These are phyloP conservation scores for Notiomystis cincta DNA, from an alignment of 2,113 vertebrate genomes.

Conservation along the genomic window DNA sequence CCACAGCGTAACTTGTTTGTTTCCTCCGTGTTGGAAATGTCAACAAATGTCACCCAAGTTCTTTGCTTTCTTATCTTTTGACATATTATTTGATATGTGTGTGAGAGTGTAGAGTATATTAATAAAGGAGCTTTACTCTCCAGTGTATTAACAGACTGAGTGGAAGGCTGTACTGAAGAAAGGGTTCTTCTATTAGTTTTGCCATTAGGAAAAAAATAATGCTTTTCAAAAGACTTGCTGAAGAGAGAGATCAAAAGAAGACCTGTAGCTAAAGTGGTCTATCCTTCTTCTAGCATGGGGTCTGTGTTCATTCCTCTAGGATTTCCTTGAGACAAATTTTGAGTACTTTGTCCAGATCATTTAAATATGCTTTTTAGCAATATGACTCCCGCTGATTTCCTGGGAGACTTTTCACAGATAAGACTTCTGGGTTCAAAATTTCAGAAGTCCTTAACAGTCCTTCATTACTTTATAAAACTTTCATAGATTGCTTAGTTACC, in stretches of 20 bases:
- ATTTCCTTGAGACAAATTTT: neutral
- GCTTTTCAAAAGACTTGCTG: neutral
- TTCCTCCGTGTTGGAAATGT: constrained; percentile 70
- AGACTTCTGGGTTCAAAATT: neutral
- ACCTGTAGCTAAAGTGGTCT: neutral
- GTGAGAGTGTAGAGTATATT: neutral
- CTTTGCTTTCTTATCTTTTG: constrained; percentile 38
- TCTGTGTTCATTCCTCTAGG: neutral
- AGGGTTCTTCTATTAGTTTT: constrained; percentile 9
- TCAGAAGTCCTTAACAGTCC: neutral
- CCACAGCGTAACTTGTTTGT: constrained; percentile 59
- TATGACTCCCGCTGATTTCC: neutral
- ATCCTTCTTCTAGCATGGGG: neutral
- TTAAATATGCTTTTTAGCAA: neutral
- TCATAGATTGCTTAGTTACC: neutral
- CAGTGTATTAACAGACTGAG: neutral
- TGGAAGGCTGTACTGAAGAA: neutral
- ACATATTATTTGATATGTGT: constrained; percentile 40
- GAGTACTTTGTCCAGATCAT: neutral
- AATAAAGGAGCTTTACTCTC: constrained; percentile 31
- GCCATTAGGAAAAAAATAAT: neutral
- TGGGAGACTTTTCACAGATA: neutral
- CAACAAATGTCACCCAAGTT: constrained; percentile 74
- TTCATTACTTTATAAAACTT: neutral
- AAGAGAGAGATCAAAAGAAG: neutral